Evolutionary conservation across 2,113 vertebrate species (phyloP), one percentile per base, ranked within the genome.

Genomic region (Catharus bicknelli): DNA sequence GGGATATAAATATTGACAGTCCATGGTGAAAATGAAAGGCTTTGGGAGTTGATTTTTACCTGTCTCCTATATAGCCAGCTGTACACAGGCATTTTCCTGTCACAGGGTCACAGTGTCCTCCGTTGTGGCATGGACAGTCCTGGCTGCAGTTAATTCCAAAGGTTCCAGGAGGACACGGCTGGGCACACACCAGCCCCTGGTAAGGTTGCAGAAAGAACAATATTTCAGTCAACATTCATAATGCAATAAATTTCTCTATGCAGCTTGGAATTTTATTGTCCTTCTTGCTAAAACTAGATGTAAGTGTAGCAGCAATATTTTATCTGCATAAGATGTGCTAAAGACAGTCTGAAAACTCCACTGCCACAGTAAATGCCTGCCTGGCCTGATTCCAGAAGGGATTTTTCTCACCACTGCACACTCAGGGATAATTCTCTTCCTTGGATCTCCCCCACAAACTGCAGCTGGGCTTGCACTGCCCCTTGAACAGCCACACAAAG

Each of bases 101-200:
- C 97, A 99, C 97, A 1, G 98, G 99, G 95, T 99, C 98, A 68
- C 99, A 99, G 77, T 99, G 97, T n/a, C 99, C 99, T 61, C 99
- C 98, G 1, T 99, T 99, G 85, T 99, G 99, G 94, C 99, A 99
- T 0, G 99, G 98, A 62, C 99, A 99, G 88, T 99, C 99, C 94
- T 99, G 98, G 97, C 99, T 99, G 98, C 99, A 99, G 96, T 99
- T 99, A 94, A 99, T 98, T 77, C 99, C 98, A 38, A 98, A 99
- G 1, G 98, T 99, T 80, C 99, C 99, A n/a, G 98, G 94, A 75
- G 98, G 98, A 91, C 99, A 99, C 0, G 99, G 99, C 96, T 99
- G 99, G 58, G 98, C 99, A 96, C 99, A 99, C 48, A 99, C 99
- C 29, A 98, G 98, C 68, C 99, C 99, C 99, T 99, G 96, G 72